A percentile compares a stretch with the other conserved stretches of the same genome.
Conservation (phyloP, 2,113 vertebrate species). For the Solenodon paradoxus region DNA sequence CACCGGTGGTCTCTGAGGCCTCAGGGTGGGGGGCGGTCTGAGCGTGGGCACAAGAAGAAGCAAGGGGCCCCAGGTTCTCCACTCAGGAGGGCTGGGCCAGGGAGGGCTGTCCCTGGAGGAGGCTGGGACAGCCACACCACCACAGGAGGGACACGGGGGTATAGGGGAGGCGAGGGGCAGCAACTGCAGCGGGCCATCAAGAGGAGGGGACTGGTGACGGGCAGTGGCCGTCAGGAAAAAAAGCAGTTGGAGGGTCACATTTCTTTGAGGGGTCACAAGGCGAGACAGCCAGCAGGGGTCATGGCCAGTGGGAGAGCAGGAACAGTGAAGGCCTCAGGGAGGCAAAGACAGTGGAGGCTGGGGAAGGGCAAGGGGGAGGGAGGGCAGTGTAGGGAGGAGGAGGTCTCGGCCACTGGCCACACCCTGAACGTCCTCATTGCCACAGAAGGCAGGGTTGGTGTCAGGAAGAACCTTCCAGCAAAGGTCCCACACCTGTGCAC, state of each 20-base stretch:
- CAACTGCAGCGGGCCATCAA: background rate
- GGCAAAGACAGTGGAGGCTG: background rate
- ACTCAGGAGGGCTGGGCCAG: background rate
- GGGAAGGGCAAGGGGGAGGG: background rate
- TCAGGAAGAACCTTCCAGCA: slow-evolving; percentile 1
- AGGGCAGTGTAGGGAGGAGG: too few relatives aligned
- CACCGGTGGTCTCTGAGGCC: background rate
- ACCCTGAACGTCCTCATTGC: background rate
- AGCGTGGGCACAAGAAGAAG: background rate
- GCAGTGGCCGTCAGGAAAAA: too few relatives aligned
- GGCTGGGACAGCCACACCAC: background rate
- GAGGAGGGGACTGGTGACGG: background rate
- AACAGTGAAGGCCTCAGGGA: background rate
- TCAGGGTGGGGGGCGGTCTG: background rate
- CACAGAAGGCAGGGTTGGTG: background rate
- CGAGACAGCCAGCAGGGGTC: background rate
- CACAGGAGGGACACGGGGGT: background rate
- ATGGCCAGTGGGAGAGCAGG: background rate
- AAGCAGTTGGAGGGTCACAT: too few relatives aligned
- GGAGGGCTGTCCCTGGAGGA: background rate
- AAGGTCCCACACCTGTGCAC: background rate
- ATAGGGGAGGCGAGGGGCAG: background rate
- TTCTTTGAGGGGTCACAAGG: background rate
- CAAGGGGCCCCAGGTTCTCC: background rate
- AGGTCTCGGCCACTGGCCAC: background rate